Base-by-base conservation (phyloP, 1,140 invertebrate genomes). In the Coelopa frigida region DNA sequence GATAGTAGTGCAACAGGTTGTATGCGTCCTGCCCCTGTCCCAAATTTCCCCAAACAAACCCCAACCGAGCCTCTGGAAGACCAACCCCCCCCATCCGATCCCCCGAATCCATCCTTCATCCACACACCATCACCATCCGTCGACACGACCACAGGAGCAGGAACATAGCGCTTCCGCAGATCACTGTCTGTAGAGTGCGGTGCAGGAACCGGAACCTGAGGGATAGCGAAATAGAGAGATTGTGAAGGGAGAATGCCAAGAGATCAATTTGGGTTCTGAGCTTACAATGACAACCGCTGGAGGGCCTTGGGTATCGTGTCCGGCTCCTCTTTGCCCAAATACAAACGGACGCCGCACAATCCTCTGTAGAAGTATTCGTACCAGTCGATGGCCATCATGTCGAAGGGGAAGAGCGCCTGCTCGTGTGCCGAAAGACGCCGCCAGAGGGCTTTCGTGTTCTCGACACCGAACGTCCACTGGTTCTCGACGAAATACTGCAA, bases 301-400 rank as follows among this genome's bases (percentile, higher is more conserved):
- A 33, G 36, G 7, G 37, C 49, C 12, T 52, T 22, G 3, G 78
- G 74, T 22, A 86, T 54, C 4, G 80, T 82, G 6, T 72, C 76
- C 0, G 78, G 55, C 31, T 81, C 74, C 31, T 89, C 85, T 39
- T 85, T 83, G 2, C 84, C 64, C 11, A 89, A 51, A 56, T 80
- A 85, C 1, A 76, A 67, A 24, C 83, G 70, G 2, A 83, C 61
- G 24, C 84, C 86, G 51, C 69, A 61, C 4, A 81, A 66, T 47
- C 81, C 78, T 14, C 64, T 65, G 6, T 69, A 56, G 5, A 80
- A 72, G 54, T 81, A 82, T 21, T 75, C 58, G 0, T 70, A 58
- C 84, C 84, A 89, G 38, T 80, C 70, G 31, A 88, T 63, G 2
- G 74, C 67, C 0, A 59, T 61, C 49, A 89, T 77, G 51, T 82